phyloP scores from a whole-genome alignment of 2,113 vertebrate species.

The Prinia subflava region DNA sequence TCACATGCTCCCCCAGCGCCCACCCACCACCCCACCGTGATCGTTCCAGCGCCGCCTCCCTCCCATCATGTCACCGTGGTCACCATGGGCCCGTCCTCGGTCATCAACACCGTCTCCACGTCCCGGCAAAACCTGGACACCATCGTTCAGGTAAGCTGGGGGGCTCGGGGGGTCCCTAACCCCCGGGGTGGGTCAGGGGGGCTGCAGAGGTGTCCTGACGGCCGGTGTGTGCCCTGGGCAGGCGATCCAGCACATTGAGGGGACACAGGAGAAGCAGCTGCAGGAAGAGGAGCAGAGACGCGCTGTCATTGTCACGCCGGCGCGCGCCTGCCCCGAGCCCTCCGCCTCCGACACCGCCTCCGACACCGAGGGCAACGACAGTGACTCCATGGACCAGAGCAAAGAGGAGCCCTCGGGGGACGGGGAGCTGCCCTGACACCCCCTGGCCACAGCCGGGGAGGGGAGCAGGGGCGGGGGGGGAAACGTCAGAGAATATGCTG shows the following conservation, averaged over 20 bases:
- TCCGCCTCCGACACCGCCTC: conserved; percentile 89
- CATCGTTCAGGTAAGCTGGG: conserved; percentile 87
- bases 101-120: conserved; percentile 94
- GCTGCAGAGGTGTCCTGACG: rapidly evolving
- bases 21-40: conserved; percentile 94
- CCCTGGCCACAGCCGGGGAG: conserved; percentile 37
- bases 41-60: conserved; percentile 88
- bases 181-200: rapidly evolving
- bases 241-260: conserved; percentile 99
- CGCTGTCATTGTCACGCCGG: conserved; percentile 88
- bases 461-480: conserved; percentile 30
- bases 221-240: not conserved
- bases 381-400: conserved; percentile 78
- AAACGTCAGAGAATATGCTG: conserved; percentile 53
- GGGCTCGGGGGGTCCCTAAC: rapidly evolving
- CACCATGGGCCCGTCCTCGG: conserved; percentile 92
- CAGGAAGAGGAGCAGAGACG: conserved; percentile 87
- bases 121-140: conserved; percentile 98
- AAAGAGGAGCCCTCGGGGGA: conserved; percentile 73
- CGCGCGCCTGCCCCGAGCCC: conserved; percentile 73
- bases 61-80: conserved; percentile 96
- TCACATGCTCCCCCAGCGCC: conserved; percentile 83
- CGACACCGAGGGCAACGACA: conserved; percentile 87
- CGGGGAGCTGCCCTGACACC: conserved; percentile 85
- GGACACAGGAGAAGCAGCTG: conserved; percentile 86